Evolutionary conservation across 2,797 vertebrate species (phyloP).

Genomic region (Mormyrus proboscirostris): DNA sequence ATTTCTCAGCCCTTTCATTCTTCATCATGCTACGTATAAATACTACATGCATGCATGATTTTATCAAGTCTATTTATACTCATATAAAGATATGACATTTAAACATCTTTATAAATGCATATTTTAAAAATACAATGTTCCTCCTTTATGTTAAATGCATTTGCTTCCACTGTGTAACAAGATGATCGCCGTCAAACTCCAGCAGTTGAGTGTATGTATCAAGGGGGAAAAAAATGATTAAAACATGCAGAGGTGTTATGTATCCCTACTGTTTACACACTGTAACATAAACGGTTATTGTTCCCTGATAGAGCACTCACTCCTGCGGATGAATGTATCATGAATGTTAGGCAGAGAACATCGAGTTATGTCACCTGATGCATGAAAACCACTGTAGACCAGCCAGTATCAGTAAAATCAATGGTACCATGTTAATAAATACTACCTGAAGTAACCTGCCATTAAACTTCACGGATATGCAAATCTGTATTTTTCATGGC

Average conservation of each 20-base stretch:
- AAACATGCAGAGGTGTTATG: neutral
- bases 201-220: neutral
- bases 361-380: conserved; percentile 29
- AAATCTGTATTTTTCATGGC: conserved; percentile 38
- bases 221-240: neutral
- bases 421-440: conserved; percentile 32
- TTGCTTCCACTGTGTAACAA: neutral
- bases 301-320: conserved; percentile 26
- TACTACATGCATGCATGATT: neutral
- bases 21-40: neutral
- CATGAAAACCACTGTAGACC: conserved; percentile 33
- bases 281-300: conserved; percentile 4
- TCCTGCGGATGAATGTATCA: conserved; percentile 15
- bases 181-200: neutral
- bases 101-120: neutral
- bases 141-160: neutral
- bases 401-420: conserved; percentile 48
- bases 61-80: neutral
- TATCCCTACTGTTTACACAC: neutral
- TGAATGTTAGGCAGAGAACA: neutral
- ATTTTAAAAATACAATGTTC: neutral
- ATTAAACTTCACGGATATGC: conserved; percentile 36
- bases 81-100: neutral
- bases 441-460: conserved; percentile 35
- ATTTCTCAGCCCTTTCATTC: neutral